Conservation (phyloP, 2,797 vertebrate genomes). For the Menidia menidia region DNA sequence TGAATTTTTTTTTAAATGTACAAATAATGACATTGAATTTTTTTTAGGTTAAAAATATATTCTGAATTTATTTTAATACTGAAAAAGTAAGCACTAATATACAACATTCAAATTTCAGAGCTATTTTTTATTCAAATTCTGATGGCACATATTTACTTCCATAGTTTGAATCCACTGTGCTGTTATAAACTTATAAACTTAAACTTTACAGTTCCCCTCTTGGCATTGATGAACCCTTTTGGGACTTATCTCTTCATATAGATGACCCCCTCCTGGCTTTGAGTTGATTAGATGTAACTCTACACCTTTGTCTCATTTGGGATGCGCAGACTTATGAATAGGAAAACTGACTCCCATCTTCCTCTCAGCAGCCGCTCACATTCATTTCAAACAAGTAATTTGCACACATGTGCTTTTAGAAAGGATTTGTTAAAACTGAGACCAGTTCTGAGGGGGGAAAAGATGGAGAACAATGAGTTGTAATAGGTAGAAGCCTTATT, state of each 20-base stretch:
- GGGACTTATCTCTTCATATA: neutral
- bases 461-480: neutral
- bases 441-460: neutral
- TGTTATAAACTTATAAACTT: conserved; percentile 11
- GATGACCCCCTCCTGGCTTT: neutral
- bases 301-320: conserved; percentile 10
- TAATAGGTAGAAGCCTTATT: neutral
- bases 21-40: too few species aligned
- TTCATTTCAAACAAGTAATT: neutral
- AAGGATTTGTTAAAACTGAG: conserved; percentile 8
- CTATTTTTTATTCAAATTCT: too few species aligned
- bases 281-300: neutral
- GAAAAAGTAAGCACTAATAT: too few species aligned
- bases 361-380: conserved; percentile 9
- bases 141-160: too few species aligned
- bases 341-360: neutral
- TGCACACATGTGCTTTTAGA: neutral
- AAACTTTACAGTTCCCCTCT: neutral
- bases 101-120: too few species aligned
- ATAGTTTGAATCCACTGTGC: neutral
- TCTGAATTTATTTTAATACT: too few species aligned
- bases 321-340: conserved; percentile 11
- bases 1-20: too few species aligned
- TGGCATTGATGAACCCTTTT: neutral
- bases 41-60: too few species aligned